Evolutionary conservation across 2,113 vertebrate species (phyloP).

Genomic region (Oreotrochilus melanogaster): DNA sequence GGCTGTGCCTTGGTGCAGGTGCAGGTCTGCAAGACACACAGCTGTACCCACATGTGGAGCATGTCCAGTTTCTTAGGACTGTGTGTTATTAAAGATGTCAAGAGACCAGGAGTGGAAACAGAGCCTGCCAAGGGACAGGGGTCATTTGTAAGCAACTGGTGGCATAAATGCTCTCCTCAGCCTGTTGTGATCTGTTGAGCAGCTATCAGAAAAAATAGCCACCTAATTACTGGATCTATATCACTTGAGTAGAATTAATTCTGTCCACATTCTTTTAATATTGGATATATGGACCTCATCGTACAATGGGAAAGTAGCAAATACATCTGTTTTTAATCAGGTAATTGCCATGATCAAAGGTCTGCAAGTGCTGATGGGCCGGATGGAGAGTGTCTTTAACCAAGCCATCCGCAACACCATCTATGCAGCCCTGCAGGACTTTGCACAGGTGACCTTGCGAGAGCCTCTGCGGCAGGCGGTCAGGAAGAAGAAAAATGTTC

Average conservation of each 20-base stretch:
- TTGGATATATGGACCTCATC: not conserved
- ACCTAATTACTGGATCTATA: not conserved
- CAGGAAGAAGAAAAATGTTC: constrained; percentile 97
- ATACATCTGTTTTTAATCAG: constrained; percentile 42
- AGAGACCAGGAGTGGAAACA: not conserved
- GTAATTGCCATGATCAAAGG: constrained; percentile 99
- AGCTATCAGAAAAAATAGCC: not conserved
- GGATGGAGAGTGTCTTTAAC: constrained; percentile 99
- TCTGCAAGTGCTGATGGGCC: constrained; percentile 96
- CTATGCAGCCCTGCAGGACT: constrained; percentile 97
- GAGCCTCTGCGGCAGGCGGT: constrained; percentile 96
- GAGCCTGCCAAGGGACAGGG: not conserved
- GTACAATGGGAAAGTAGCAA: not conserved
- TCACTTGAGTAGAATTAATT: not conserved
- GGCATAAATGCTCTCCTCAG: not conserved
- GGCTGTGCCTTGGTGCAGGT: not conserved
- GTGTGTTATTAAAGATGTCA: not conserved
- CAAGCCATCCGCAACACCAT: constrained; percentile 99
- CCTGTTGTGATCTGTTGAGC: not conserved
- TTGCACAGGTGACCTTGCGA: constrained; percentile 93
- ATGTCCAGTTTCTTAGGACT: not conserved
- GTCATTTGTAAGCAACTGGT: not conserved
- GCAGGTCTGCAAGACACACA: not conserved
- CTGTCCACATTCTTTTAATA: not conserved
- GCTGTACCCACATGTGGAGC: not conserved